A percentile compares a stretch with the other conserved stretches of the same genome.
phyloP scores from a whole-genome alignment of 1,140 invertebrate genomes.

The Procambarus clarkii region DNA sequence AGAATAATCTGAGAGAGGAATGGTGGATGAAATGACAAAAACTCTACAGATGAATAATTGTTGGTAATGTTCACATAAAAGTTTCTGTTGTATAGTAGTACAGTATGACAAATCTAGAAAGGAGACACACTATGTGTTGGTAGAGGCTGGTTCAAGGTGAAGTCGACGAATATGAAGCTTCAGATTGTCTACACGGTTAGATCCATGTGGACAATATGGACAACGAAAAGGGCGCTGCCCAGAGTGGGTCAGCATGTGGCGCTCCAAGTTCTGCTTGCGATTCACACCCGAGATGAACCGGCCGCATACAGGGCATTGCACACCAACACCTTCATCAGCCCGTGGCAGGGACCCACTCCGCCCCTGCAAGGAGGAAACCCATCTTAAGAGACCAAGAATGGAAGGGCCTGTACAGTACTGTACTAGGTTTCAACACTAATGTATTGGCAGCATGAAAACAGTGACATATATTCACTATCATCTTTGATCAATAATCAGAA shows the following conservation, averaged over 20 bases:
- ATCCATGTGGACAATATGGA: constrained; percentile 81
- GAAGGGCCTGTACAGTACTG: background rate
- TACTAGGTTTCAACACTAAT: background rate
- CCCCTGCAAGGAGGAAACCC: constrained; percentile 66
- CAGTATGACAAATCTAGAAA: background rate
- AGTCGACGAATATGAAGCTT: constrained; percentile 66
- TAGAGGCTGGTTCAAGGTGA: constrained; percentile 45
- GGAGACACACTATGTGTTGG: background rate
- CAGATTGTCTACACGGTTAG: constrained; percentile 75
- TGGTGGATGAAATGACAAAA: background rate
- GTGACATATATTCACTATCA: background rate
- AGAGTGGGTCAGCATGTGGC: constrained; percentile 85
- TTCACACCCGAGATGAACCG: constrained; percentile 61
- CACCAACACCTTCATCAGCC: constrained; percentile 43
- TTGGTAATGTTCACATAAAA: background rate
- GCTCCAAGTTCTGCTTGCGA: constrained; percentile 78
- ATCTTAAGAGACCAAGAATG: constrained; percentile 27
- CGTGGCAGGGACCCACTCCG: constrained; percentile 39
- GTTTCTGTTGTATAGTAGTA: background rate
- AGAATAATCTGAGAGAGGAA: background rate
- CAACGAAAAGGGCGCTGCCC: constrained; percentile 87
- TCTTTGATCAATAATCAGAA: no score
- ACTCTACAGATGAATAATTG: background rate
- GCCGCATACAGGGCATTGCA: constrained; percentile 64
- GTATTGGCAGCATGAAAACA: background rate